Base-by-base conservation (phyloP, 2,113 vertebrate genomes). In the Eulemur rufifrons region DNA sequence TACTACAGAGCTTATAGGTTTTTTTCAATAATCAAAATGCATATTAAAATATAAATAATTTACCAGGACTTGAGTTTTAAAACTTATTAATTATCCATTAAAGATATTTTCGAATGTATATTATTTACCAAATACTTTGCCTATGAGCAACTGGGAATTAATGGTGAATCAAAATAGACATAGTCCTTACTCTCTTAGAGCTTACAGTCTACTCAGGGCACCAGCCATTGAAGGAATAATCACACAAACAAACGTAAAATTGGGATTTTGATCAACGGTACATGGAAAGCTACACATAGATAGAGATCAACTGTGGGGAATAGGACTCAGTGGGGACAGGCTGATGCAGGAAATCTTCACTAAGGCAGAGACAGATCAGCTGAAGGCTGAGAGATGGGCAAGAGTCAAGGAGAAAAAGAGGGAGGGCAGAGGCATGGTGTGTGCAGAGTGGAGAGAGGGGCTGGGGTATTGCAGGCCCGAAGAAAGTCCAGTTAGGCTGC, bases 61-160 rank as follows among this genome's bases (percentile, higher is more conserved):
- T 64, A 80, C 12, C 42, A 39, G 21, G 1, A 9, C 6, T 52
- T 71, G 11, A 47, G 15, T 82, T 86, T 34, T 81, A 68, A 63
- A 95, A 68, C 42, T n/a, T 89, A 42, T 86, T 74, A 76, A 74
- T 94, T 63, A 69, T 69, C 59, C 1, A 34, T 91, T 87, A 66
- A 66, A 90, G 29, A 5, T 1, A 29, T 12, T 64, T 89, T 91
- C 47, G 20, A 87, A n/a, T 64, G 64, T 56, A 3, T 54, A 83
- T 83, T 71, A 87, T 87, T 94, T 91, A 47, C 10, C 39, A 90
- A 86, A 32, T n/a, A 21, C 14, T 27, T 0, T 77, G 18, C 59
- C 47, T 63, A 5, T 3, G 45, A 59, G 7, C 23, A 54, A 63
- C 23, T 80, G 45, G 34, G 32, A 37, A 71, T n/a, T 47, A 89